phyloP scores from a whole-genome alignment of 2,888 invertebrate genomes.

The Apoda limacodes region DNA sequence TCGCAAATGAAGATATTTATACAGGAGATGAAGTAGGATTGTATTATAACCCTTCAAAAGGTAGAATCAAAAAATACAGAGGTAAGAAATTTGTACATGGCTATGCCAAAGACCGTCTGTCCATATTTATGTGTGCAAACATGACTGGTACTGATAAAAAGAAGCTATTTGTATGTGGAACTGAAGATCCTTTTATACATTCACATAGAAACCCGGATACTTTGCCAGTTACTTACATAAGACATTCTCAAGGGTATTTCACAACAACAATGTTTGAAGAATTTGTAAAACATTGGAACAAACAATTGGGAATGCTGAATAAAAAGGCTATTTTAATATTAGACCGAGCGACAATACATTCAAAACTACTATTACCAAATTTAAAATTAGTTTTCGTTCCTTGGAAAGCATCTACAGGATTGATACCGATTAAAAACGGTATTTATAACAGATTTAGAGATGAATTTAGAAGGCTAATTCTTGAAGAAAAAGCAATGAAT shows the following conservation, averaged over 20 bases:
- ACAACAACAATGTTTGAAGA: conserved; percentile 35
- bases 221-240: conserved; percentile 31
- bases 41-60: conserved; percentile 34
- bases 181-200: conserved; percentile 30
- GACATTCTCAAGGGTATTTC: conserved; percentile 31
- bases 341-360: conserved; percentile 34
- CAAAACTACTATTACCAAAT: conserved; percentile 31
- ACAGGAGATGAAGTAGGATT: conserved; percentile 34
- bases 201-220: conserved; percentile 29
- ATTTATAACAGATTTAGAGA: conserved; percentile 27
- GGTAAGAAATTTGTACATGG: conserved; percentile 37
- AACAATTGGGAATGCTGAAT: conserved; percentile 24
- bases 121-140: conserved; percentile 33
- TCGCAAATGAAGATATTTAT: conserved; percentile 32
- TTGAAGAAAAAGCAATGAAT: conserved; percentile 31
- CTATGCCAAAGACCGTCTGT: conserved; percentile 28
- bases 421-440: conserved; percentile 35
- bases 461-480: conserved; percentile 27
- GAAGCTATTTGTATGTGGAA: conserved; percentile 31
- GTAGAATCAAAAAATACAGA: conserved; percentile 29
- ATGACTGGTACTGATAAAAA: conserved; percentile 32
- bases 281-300: conserved; percentile 33
- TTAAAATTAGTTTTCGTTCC: conserved; percentile 34
- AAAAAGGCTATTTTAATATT: conserved; percentile 28
- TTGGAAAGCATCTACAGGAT: conserved; percentile 31